These are phyloP conservation scores for Phaonia tiefii DNA, from an alignment of 2,888 invertebrate genomes.

Conservation along the genomic window DNA sequence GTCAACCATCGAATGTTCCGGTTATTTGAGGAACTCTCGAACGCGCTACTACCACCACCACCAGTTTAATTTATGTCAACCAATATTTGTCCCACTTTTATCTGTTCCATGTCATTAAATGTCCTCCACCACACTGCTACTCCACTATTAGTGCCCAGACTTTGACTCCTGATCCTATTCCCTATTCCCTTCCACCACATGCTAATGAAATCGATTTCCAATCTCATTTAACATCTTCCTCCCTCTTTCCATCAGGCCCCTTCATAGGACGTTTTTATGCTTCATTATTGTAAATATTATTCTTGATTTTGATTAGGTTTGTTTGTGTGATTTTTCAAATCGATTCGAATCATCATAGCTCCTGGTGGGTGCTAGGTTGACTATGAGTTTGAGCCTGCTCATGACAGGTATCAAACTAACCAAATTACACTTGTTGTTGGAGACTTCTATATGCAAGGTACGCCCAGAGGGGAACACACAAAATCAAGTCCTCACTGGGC, in stretches of 20 bases:
- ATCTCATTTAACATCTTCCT: not conserved
- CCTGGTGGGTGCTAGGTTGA: too few species aligned
- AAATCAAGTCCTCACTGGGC: not conserved
- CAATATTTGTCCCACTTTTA: not conserved
- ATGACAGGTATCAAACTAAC: slow-evolving; percentile 45
- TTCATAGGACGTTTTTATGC: too few species aligned
- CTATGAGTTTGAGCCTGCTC: not conserved
- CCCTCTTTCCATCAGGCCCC: too few species aligned
- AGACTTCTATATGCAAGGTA: not conserved
- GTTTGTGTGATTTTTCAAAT: not conserved
- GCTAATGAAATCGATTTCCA: slow-evolving; percentile 25
- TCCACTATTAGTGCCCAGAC: too few species aligned
- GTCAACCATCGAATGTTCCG: too few species aligned
- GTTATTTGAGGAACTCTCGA: not conserved
- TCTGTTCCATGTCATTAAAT: too few species aligned
- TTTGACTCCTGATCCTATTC: too few species aligned
- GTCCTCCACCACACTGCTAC: too few species aligned
- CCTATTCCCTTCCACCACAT: not conserved
- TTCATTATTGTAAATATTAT: not conserved
- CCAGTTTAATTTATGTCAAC: too few species aligned
- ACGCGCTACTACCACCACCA: too few species aligned
- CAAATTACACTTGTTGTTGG: slow-evolving; percentile 12
- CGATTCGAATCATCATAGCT: too few species aligned
- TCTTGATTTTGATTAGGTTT: slow-evolving; percentile 6
- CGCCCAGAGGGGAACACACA: not conserved